Base-by-base conservation (phyloP, 2,888 invertebrate species). In the Lycophotia porphyrea region DNA sequence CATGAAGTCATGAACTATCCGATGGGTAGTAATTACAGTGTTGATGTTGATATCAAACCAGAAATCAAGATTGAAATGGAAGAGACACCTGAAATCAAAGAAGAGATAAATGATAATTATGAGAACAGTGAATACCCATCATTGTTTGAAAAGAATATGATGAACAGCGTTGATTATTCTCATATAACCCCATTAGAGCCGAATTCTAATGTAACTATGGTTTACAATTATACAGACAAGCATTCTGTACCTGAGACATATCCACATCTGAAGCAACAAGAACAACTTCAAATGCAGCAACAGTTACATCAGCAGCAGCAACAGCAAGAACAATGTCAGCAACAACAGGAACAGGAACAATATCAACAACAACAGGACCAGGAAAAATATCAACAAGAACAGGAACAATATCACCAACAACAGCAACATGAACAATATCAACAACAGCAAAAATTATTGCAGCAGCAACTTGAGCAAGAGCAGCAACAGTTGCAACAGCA, bases 31-130 rank as follows among this genome's bases (percentile, higher is more conserved):
- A 91, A 90, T 73, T 91, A 93, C 71, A 89, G 92, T 18, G 90
- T 92, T 63, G 89, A 93, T 81, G 91, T 93, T 34, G 93, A 94
- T 83, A 92, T 93, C 24, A 93, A 93, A 84, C 91, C 93, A 61
- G 94, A 94, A 81, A 85, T 94, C 31, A 91, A 92, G 82, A 93
- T 94, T 81, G 94, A 95, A 86, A 83, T 90, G 34, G 93, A 93
- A 80, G 91, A 92, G 36, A 90, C 91, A 71, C 90, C 92, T 60
- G 91, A 92, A 67, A 85, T 87, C 63, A 87, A 87, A 61, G 91
- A 91, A 66, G 86, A 86, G 76, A 81, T 88, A 71, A 90, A 90
- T 68, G 88, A 87, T 69, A 83, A 84, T 84, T 85, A 71, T 44
- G 66, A 89, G 69, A 87, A 83, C 74, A 87, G 86, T 79, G 90